phyloP scores from a whole-genome alignment of 1,140 invertebrate genomes.

The Hypsibius dujardini region DNA sequence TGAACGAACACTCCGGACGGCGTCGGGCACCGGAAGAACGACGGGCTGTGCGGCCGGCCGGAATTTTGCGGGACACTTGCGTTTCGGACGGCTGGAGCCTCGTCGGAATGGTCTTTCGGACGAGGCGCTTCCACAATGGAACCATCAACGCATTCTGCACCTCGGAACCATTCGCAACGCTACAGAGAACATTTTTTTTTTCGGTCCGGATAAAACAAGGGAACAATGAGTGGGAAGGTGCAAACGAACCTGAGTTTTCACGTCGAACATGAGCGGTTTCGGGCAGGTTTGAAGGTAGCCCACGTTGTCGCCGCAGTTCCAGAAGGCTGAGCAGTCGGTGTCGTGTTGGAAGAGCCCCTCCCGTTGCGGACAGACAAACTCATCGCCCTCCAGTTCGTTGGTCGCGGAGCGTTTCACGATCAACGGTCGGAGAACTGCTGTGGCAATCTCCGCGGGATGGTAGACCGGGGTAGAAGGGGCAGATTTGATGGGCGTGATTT shows the following conservation, averaged over 20 bases:
- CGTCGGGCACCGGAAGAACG: neutral
- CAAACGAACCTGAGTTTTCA: neutral
- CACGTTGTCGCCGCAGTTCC: slow-evolving; percentile 8
- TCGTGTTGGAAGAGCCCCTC: neutral
- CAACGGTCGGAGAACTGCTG: too few species aligned
- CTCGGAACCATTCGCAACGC: slow-evolving; percentile 9
- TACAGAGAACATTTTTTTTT: neutral
- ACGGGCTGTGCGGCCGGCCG: neutral
- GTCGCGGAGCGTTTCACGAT: neutral
- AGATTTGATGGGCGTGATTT: too few species aligned
- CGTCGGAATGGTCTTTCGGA: neutral
- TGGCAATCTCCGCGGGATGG: too few species aligned
- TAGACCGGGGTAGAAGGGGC: too few species aligned
- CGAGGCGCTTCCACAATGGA: too few species aligned
- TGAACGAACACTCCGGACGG: neutral
- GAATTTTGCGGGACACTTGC: neutral
- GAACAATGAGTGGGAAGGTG: neutral
- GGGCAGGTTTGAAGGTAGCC: neutral
- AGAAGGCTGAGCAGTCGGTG: slow-evolving; percentile 5
- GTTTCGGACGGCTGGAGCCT: neutral
- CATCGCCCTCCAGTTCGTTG: slow-evolving; percentile 2
- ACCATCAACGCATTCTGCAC: neutral
- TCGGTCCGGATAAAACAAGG: neutral
- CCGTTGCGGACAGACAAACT: neutral
- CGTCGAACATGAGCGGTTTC: neutral